These are phyloP conservation scores for Ispidina picta DNA, from an alignment of 2,797 vertebrate genomes.

Conservation along the genomic window DNA sequence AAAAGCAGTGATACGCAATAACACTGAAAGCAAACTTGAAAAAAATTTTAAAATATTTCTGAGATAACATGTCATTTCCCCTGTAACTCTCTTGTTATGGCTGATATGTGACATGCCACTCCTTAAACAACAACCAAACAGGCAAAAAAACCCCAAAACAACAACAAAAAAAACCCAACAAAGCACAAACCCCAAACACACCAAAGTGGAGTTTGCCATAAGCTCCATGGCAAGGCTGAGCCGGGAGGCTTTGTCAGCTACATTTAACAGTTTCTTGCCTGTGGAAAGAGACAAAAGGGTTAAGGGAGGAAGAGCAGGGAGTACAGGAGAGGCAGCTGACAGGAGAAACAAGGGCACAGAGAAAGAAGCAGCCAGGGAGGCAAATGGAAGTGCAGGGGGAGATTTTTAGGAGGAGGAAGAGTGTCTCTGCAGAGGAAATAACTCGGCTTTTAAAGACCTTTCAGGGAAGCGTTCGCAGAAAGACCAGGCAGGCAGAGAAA, in stretches of 20 bases:
- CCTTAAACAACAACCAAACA: not conserved
- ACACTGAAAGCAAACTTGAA: conserved; percentile 39
- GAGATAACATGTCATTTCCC: not conserved
- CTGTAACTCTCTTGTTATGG: not conserved
- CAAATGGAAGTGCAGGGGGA: not conserved
- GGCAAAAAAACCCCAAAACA: not conserved
- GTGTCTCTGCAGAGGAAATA: not conserved
- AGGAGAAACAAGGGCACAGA: not conserved
- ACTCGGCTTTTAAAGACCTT: not conserved
- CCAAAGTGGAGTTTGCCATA: conserved; percentile 50
- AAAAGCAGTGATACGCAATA: conserved; percentile 22
- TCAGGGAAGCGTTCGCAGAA: not conserved
- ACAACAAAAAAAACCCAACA: not conserved
- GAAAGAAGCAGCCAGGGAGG: not conserved
- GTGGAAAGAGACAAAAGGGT: conserved; percentile 54
- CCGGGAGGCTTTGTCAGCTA: conserved; percentile 44
- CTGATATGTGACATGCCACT: not conserved
- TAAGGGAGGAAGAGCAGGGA: conserved; percentile 16
- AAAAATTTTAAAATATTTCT: not conserved
- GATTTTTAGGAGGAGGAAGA: not conserved
- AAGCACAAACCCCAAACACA: not conserved
- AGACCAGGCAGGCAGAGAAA: not conserved
- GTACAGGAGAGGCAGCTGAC: not conserved
- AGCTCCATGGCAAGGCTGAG: conserved; percentile 25
- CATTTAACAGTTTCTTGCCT: conserved; percentile 59